Evolutionary conservation across 1,140 invertebrate genomes (phyloP).

Genomic region (Acromyrmex echinatior): DNA sequence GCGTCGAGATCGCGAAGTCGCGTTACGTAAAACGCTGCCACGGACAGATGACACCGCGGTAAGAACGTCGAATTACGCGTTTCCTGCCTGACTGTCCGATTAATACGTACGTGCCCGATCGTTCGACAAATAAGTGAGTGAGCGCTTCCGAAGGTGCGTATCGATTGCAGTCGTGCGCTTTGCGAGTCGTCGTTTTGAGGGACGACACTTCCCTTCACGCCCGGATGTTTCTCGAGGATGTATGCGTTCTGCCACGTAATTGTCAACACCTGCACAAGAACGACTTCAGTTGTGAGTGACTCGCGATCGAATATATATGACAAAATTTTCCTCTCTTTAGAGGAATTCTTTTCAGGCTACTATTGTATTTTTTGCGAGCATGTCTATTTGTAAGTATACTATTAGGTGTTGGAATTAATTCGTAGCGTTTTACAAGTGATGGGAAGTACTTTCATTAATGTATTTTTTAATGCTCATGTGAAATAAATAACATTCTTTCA

Average conservation of each 20-base stretch:
- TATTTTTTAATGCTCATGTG: too few species aligned
- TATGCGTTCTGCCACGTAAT: neutral
- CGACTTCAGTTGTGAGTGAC: neutral
- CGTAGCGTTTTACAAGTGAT: too few species aligned
- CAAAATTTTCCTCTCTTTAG: neutral
- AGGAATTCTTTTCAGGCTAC: neutral
- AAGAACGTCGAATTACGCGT: slow-evolving; percentile 75
- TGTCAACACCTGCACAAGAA: neutral
- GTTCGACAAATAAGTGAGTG: slow-evolving; percentile 32
- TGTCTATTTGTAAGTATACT: neutral
- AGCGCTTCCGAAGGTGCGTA: slow-evolving; percentile 20
- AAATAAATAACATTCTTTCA: too few species aligned
- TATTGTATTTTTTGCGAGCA: neutral
- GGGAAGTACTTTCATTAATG: too few species aligned
- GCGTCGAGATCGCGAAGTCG: slow-evolving; percentile 58
- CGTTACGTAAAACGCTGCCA: slow-evolving; percentile 74
- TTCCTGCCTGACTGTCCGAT: slow-evolving; percentile 59
- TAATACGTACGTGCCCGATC: slow-evolving; percentile 69
- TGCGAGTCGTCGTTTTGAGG: slow-evolving; percentile 16
- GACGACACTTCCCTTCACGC: slow-evolving; percentile 18
- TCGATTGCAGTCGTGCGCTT: slow-evolving; percentile 37
- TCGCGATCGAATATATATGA: neutral
- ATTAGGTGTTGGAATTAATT: too few species aligned
- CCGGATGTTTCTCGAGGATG: slow-evolving; percentile 25
- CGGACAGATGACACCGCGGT: slow-evolving; percentile 70